Evolutionary conservation across 1,140 invertebrate genomes (phyloP).

Genomic region (Drosophila serrata): DNA sequence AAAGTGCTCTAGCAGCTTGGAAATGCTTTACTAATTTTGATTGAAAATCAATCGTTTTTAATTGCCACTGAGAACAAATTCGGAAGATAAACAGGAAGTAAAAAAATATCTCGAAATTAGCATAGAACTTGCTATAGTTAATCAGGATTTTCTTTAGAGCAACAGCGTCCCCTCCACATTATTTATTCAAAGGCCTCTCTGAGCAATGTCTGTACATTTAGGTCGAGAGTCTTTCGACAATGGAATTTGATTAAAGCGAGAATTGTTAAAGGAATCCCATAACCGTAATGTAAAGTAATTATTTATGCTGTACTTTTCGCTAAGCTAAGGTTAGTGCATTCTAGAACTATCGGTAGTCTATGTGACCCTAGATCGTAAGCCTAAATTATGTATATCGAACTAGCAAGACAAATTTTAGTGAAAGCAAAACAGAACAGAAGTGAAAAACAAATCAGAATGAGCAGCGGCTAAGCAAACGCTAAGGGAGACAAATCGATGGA

Average conservation of each 20-base stretch:
- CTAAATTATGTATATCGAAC: conserved; percentile 79
- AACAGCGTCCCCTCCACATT: conserved; percentile 21
- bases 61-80: conserved; percentile 69
- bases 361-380: conserved; percentile 75
- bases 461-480: conserved; percentile 29
- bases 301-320: conserved; percentile 83
- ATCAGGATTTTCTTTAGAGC: conserved; percentile 43
- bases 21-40: conserved; percentile 77
- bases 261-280: conserved; percentile 66
- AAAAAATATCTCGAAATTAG: conserved; percentile 60
- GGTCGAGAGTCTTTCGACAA: conserved; percentile 30
- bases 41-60: conserved; percentile 56
- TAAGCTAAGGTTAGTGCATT: conserved; percentile 85
- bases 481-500: conserved; percentile 31
- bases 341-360: conserved; percentile 81
- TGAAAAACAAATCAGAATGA: conserved; percentile 14
- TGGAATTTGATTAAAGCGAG: conserved; percentile 48
- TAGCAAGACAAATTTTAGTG: conserved; percentile 81
- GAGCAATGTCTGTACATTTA: conserved; percentile 48
- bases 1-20: conserved; percentile 66
- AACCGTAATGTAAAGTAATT: conserved; percentile 80
- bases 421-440: conserved; percentile 41
- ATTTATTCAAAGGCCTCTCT: conserved; percentile 51
- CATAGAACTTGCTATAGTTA: conserved; percentile 37
- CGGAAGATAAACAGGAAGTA: conserved; percentile 76